Conservation (phyloP, 2,888 invertebrate genomes). For the Drosophila gaucha region DNA sequence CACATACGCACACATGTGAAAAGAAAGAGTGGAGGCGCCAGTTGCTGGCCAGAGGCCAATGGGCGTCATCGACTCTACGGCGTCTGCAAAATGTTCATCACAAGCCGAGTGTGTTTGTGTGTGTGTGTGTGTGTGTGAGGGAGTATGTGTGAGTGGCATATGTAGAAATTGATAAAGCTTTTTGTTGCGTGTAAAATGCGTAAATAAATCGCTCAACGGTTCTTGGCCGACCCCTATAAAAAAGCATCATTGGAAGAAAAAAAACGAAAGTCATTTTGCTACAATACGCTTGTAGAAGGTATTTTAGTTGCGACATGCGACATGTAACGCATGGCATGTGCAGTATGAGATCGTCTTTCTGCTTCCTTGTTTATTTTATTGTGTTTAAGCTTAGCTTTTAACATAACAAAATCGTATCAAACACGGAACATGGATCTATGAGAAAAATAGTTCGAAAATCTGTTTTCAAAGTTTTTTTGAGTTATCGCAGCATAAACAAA, state of each 20-base stretch:
- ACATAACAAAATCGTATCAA: not conserved
- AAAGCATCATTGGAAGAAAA: conserved; percentile 30
- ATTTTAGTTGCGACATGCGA: not conserved
- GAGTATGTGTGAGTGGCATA: conserved; percentile 38
- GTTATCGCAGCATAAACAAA: too few species aligned
- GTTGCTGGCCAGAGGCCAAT: conserved; percentile 29
- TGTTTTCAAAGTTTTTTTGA: too few species aligned
- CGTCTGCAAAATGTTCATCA: conserved; percentile 29
- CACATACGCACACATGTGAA: not conserved
- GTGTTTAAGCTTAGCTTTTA: not conserved
- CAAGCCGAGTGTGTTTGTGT: not conserved
- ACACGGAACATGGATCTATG: not conserved
- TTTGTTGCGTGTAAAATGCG: conserved; percentile 62
- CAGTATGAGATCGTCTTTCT: too few species aligned
- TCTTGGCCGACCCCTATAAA: conserved; percentile 30
- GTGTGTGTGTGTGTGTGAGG: conserved; percentile 5
- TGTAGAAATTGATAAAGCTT: conserved; percentile 58
- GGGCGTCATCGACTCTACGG: conserved; percentile 21
- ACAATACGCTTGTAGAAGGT: not conserved
- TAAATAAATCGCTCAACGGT: conserved; percentile 55
- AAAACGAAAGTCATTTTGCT: conserved; percentile 18
- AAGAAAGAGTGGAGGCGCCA: not conserved
- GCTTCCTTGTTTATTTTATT: not conserved
- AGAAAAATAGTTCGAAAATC: not conserved
- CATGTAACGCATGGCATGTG: not conserved